A percentile compares a stretch with the other conserved stretches of the same genome.
These are phyloP conservation scores for Zootermopsis nevadensis DNA, from an alignment of 2,888 invertebrate genomes.

Conservation along the genomic window DNA sequence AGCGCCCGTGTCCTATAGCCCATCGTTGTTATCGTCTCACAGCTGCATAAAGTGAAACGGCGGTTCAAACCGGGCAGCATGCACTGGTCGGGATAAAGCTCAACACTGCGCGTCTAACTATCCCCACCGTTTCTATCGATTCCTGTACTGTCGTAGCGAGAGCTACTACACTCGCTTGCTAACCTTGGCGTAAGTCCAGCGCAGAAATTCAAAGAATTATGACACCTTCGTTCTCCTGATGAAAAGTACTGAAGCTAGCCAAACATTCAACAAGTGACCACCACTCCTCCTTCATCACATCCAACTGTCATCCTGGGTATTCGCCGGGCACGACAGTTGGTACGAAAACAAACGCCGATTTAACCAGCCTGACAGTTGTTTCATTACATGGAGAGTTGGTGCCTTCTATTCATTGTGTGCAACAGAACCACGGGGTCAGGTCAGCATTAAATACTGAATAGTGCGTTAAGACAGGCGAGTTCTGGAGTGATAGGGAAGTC, in stretches of 20 bases:
- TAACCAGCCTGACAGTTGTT: too few species aligned
- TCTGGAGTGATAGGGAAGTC: too few species aligned
- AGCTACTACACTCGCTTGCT: slow-evolving; percentile 26
- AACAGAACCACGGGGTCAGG: too few species aligned
- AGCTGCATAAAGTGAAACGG: slow-evolving; percentile 64
- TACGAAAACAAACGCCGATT: neutral
- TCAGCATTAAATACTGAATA: too few species aligned
- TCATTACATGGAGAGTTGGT: too few species aligned
- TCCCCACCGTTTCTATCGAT: slow-evolving; percentile 44
- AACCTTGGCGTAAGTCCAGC: slow-evolving; percentile 63
- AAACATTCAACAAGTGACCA: slow-evolving; percentile 53
- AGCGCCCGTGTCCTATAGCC: slow-evolving; percentile 63
- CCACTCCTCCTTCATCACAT: neutral
- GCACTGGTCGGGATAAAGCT: slow-evolving; percentile 44
- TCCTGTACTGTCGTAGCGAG: slow-evolving; percentile 47
- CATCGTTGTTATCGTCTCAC: slow-evolving; percentile 67
- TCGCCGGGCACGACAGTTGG: neutral
- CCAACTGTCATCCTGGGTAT: neutral
- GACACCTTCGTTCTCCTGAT: slow-evolving; percentile 58
- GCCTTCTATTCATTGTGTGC: too few species aligned
- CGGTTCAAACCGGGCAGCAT: slow-evolving; percentile 48
- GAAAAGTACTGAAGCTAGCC: slow-evolving; percentile 43
- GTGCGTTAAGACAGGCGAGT: too few species aligned
- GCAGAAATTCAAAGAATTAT: slow-evolving; percentile 64
- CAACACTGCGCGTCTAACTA: slow-evolving; percentile 44